Evolutionary conservation across 1,140 invertebrate genomes (phyloP).

Genomic region (Lasioglossum baleicum): DNA sequence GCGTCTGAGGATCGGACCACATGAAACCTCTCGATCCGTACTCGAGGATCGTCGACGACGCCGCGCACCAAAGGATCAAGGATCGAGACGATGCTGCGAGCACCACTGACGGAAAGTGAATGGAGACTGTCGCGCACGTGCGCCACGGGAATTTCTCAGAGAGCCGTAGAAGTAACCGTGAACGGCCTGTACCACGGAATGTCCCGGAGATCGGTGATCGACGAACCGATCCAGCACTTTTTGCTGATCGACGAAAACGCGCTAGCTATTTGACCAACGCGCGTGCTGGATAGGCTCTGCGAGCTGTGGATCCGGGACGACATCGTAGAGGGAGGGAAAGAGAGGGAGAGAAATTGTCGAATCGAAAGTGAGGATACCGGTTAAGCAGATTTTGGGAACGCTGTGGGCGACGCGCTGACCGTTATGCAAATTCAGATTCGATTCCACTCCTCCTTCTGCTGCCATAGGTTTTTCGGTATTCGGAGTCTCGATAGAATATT

Average conservation of each 20-base stretch:
- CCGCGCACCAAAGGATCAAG: background rate
- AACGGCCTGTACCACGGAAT: conserved; percentile 1
- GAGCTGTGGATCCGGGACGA: no score
- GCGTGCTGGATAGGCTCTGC: no score
- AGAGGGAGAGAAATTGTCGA: background rate
- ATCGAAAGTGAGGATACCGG: background rate
- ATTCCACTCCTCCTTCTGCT: no score
- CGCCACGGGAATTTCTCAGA: background rate
- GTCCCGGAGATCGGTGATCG: conserved; percentile 21
- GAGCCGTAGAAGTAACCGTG: conserved; percentile 2
- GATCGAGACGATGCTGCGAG: conserved; percentile 22
- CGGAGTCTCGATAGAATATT: no score
- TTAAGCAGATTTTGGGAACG: background rate
- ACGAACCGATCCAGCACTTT: background rate
- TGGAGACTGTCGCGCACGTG: conserved; percentile 35
- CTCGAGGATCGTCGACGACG: background rate
- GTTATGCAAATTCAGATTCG: no score
- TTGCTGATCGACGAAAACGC: conserved; percentile 3
- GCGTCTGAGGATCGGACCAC: background rate
- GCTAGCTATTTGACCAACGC: conserved; percentile 8
- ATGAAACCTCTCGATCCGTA: background rate
- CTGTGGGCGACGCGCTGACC: no score
- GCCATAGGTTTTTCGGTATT: no score
- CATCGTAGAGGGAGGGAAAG: background rate
- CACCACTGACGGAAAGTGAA: conserved; percentile 39